These are phyloP conservation scores for Ceratina australensis DNA, from an alignment of 1,140 invertebrate genomes.

Conservation along the genomic window DNA sequence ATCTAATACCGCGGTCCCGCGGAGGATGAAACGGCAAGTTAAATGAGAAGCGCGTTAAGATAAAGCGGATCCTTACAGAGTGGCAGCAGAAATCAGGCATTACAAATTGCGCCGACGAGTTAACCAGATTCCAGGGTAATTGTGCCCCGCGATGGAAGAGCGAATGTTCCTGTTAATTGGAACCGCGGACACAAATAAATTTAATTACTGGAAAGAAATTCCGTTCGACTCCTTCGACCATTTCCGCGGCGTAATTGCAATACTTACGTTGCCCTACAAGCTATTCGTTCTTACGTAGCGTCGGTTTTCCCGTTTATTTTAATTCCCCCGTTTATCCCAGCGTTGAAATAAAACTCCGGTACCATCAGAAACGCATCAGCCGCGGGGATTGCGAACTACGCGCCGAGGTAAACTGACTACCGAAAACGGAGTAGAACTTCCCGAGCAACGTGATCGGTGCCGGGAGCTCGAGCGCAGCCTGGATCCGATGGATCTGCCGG, in stretches of 20 bases:
- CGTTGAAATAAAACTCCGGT: neutral
- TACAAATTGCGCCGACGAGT: constrained; percentile 41
- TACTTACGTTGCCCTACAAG: too few species aligned
- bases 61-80: neutral
- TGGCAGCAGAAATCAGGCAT: neutral
- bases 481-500: neutral
- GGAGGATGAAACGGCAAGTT: constrained; percentile 1
- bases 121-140: constrained; percentile 52
- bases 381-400: too few species aligned
- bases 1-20: neutral
- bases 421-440: neutral
- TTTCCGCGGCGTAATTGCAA: neutral
- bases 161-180: neutral
- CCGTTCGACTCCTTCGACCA: neutral
- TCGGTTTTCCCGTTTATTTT: too few species aligned
- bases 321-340: too few species aligned
- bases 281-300: too few species aligned
- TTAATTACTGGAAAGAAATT: neutral
- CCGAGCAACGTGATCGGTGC: too few species aligned
- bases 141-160: neutral
- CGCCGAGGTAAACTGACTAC: too few species aligned
- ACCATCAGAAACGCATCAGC: neutral
- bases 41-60: constrained; percentile 12
- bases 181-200: neutral
- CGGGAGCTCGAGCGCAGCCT: neutral